These are phyloP conservation scores for Synchiropus splendidus DNA, from an alignment of 2,113 vertebrate species.

Conservation along the genomic window DNA sequence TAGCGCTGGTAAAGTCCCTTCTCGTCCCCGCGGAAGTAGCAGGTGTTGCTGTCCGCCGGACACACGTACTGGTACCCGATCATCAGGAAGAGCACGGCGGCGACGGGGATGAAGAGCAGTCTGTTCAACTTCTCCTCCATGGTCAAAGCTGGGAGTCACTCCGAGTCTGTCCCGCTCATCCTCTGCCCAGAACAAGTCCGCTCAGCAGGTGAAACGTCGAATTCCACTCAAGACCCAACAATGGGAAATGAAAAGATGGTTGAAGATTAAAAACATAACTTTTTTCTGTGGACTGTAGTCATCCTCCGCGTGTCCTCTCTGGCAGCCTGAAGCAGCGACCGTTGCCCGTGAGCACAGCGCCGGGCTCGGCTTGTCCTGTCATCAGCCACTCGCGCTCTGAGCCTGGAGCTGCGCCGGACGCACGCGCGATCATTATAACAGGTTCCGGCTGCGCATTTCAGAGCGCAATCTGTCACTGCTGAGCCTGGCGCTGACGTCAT, in stretches of 20 bases:
- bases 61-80: constrained; percentile 87
- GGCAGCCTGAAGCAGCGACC: too few relatives aligned
- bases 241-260: too few relatives aligned
- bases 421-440: fast-evolving
- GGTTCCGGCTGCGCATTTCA: constrained; percentile 11
- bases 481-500: too few relatives aligned
- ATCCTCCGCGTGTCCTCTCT: too few relatives aligned
- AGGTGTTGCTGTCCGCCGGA: constrained; percentile 62
- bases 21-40: constrained; percentile 54
- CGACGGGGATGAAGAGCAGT: constrained; percentile 79
- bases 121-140: constrained; percentile 88
- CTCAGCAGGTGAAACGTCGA: background rate
- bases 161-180: constrained; percentile 38
- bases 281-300: too few relatives aligned
- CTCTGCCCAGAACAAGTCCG: constrained; percentile 10
- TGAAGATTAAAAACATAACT: too few relatives aligned
- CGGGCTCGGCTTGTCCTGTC: constrained; percentile 34
- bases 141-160: constrained; percentile 43
- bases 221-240: too few relatives aligned
- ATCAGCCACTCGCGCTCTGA: constrained; percentile 36
- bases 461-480: constrained; percentile 2
- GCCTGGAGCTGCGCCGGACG: constrained; percentile 7
- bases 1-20: constrained; percentile 30
- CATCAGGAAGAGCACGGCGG: constrained; percentile 78
- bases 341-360: too few relatives aligned